phyloP scores from a whole-genome alignment of 2,797 vertebrate species.

The Typhlichthys subterraneus region DNA sequence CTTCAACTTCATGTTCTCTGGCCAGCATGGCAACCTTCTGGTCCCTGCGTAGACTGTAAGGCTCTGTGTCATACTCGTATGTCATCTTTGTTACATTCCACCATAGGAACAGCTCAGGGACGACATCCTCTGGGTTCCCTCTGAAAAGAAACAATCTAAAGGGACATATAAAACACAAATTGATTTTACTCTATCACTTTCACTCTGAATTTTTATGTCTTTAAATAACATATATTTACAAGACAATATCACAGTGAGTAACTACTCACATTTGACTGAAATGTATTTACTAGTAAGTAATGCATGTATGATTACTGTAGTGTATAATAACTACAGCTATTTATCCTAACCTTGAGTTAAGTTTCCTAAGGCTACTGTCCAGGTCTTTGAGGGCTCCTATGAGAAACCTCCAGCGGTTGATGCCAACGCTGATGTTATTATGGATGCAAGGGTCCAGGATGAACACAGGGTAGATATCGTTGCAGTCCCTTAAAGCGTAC shows the following conservation, averaged over 20 bases:
- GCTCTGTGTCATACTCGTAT: conserved; percentile 78
- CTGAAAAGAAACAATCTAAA: conserved; percentile 74
- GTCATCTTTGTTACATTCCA: conserved; percentile 72
- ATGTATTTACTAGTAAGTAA: too few species aligned
- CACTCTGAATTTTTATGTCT: too few species aligned
- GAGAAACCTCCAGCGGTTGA: conserved; percentile 74
- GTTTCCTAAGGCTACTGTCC: conserved; percentile 71
- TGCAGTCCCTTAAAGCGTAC: conserved; percentile 64
- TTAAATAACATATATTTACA: too few species aligned
- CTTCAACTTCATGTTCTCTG: conserved; percentile 55
- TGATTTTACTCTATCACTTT: too few species aligned
- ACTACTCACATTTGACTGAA: too few species aligned
- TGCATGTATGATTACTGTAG: neutral
- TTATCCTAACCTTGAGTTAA: conserved; percentile 69
- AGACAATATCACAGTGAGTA: too few species aligned
- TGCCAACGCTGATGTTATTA: conserved; percentile 40
- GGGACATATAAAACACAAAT: neutral
- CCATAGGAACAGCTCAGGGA: conserved; percentile 68
- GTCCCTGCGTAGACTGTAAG: conserved; percentile 64
- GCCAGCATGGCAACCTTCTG: conserved; percentile 56
- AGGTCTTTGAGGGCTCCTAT: conserved; percentile 71
- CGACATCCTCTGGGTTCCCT: conserved; percentile 72
- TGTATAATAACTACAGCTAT: neutral
- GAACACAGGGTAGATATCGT: conserved; percentile 74
- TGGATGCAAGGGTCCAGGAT: conserved; percentile 72